Base-by-base conservation (phyloP, 2,888 invertebrate genomes). In the Acrocyrtus sp. region DNA sequence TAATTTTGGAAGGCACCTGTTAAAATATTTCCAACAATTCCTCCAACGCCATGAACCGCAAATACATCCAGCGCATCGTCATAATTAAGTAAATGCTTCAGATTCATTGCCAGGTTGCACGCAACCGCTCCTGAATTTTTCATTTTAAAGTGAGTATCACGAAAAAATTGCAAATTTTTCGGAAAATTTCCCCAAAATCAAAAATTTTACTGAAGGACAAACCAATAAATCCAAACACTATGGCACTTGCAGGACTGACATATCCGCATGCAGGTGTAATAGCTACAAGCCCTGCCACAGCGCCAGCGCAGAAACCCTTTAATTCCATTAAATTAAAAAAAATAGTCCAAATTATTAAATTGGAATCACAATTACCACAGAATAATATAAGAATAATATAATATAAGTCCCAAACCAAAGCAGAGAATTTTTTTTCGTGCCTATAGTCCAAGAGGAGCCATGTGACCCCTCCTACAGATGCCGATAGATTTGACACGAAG, bases 51-150 rank as follows among this genome's bases (percentile, higher is more conserved):
- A 48, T 80, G 80, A 41, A 78, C 74, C 26, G 78, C 76, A 72
- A 79, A 79, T 0, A 80, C 80, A 54, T 80, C 80, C 19, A 79
- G 24, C 2, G 80, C 78, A 61, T 80, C 80, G 63, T 80, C 80
- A 39, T 68, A 75, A 3, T 68, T 45, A 0, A 79, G 26, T 3
- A 61, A 43, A 27, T 76, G 73, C 60, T 79, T 79, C 4, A 77
- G 29, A 34, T 72, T 73, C 60, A 80, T 15, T 1, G 77, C 74
- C 6, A 78, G 47, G 43, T 80, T 77, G 34, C 80, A 80, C 43
- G 79, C 79, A 21, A 70, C 41, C 8, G 79, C 19, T n/a, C n/a
- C n/a, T n/a, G n/a, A n/a, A n/a, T n/a, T n/a, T n/a, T n/a, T n/a
- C n/a, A n/a, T n/a, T n/a, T n/a, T n/a, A n/a, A n/a, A n/a, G n/a